Evolutionary conservation across 2,797 vertebrate genomes (phyloP).

Genomic region (Rhabdomys pumilio): DNA sequence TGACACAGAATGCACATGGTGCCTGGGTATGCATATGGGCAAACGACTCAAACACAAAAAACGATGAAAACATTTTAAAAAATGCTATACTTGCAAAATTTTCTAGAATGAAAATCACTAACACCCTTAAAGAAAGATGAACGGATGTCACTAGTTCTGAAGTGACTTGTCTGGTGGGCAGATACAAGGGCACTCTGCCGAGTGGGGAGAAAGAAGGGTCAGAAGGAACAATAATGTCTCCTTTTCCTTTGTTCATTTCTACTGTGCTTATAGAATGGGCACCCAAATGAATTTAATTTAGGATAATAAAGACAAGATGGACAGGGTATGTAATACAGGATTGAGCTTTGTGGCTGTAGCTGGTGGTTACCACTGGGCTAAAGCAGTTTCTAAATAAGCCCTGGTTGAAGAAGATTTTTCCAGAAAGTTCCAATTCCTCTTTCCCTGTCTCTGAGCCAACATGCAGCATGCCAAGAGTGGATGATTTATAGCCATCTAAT

Average conservation of each 20-base stretch:
- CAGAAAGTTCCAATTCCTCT: not conserved
- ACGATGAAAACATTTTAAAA: not conserved
- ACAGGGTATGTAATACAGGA: not conserved
- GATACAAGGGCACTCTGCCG: not conserved
- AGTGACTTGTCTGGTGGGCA: not conserved
- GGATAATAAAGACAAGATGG: not conserved
- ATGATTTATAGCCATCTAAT: not conserved
- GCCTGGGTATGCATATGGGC: not conserved
- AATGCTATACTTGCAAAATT: not conserved
- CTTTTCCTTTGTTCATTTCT: not conserved
- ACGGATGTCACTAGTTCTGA: not conserved
- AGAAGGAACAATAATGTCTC: not conserved
- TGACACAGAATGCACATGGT: not conserved
- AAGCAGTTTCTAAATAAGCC: conserved; percentile 30
- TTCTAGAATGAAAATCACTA: not conserved
- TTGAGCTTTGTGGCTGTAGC: not conserved
- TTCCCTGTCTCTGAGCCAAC: too few species aligned
- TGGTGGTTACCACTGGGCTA: not conserved
- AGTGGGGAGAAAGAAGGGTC: not conserved
- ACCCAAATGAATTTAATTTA: not conserved
- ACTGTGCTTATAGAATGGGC: not conserved
- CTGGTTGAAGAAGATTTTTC: conserved; percentile 22
- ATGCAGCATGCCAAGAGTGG: not conserved
- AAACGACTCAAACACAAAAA: not conserved
- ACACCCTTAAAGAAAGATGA: not conserved